These are phyloP conservation scores for Neotoxoptera formosana DNA, from an alignment of 1,140 invertebrate species.

Conservation along the genomic window DNA sequence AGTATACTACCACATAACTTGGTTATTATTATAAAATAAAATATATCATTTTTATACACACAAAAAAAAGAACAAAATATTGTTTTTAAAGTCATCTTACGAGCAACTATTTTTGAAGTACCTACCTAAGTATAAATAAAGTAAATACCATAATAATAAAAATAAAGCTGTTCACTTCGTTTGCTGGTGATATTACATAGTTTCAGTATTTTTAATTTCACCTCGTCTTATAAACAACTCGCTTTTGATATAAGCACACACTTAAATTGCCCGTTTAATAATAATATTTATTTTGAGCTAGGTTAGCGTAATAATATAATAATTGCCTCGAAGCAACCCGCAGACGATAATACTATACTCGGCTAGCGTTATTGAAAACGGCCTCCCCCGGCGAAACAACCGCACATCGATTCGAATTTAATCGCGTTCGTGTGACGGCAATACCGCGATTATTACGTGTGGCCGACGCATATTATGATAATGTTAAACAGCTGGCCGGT, in stretches of 20 bases:
- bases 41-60: not conserved
- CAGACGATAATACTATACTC: not conserved
- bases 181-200: not conserved
- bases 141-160: not conserved
- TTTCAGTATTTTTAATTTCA: not conserved
- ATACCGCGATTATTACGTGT: not conserved
- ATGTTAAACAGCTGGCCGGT: not conserved
- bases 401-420: not conserved
- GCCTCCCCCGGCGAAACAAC: not conserved
- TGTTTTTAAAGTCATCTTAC: not conserved
- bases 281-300: not conserved
- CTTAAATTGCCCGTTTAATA: too few species aligned
- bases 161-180: not conserved
- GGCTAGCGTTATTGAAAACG: not conserved
- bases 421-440: not conserved
- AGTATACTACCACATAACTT: not conserved
- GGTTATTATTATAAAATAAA: not conserved
- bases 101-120: not conserved
- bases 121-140: not conserved
- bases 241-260: not conserved
- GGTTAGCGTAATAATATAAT: too few species aligned
- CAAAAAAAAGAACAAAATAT: not conserved
- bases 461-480: too few species aligned
- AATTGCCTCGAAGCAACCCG: too few species aligned
- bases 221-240: not conserved